Conservation (phyloP, 2,113 vertebrate species). For the Baryphthengus martii region DNA sequence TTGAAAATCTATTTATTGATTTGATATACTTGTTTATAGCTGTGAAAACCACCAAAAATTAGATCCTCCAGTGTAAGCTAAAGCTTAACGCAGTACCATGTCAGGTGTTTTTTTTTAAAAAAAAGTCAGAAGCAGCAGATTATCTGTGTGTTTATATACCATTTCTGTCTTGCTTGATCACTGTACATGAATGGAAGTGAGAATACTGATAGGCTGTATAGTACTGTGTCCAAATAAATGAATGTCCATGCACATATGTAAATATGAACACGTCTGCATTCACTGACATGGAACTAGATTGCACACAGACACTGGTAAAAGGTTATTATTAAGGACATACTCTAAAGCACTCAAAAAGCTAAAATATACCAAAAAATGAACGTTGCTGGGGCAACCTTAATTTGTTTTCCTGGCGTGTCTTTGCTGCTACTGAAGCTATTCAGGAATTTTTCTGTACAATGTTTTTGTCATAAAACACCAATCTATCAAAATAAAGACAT, state of each 20-base stretch:
- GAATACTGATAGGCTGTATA: not conserved
- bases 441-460: not conserved
- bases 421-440: not conserved
- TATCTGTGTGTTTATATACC: not conserved
- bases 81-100: not conserved
- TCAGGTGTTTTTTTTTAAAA: not conserved
- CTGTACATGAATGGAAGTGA: not conserved
- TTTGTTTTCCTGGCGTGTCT: not conserved
- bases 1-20: not conserved
- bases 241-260: accelerated
- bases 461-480: not conserved
- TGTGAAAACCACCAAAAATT: not conserved
- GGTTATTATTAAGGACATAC: not conserved
- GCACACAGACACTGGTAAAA: not conserved
- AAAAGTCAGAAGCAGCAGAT: not conserved
- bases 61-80: not conserved
- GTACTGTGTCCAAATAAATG: not conserved
- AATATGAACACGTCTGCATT: accelerated
- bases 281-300: not conserved
- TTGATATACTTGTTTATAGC: not conserved
- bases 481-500: not conserved
- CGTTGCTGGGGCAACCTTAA: not conserved
- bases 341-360: not conserved
- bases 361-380: not conserved
- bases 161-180: not conserved